A percentile compares a stretch with the other conserved stretches of the same genome.
These are phyloP conservation scores for Cochlearius cochlearius DNA, from an alignment of 2,113 vertebrate species.

Conservation along the genomic window DNA sequence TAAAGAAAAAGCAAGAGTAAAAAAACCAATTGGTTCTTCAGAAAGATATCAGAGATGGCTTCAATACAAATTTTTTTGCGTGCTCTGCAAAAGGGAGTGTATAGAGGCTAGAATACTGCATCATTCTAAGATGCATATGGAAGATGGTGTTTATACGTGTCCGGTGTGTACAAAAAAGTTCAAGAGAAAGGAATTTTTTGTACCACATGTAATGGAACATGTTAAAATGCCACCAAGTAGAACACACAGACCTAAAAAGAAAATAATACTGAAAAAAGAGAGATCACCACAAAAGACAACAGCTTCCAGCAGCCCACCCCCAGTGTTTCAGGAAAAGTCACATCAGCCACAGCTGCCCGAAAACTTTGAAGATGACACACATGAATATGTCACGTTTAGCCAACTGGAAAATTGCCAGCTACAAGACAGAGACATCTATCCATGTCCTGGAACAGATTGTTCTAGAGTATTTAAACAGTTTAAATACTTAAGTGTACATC, in stretches of 20 bases:
- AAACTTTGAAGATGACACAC: slow-evolving; percentile 77
- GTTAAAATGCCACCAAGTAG: slow-evolving; percentile 81
- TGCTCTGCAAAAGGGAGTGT: slow-evolving; percentile 88
- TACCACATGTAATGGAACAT: slow-evolving; percentile 89
- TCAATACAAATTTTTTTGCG: slow-evolving; percentile 88
- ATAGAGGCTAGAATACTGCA: slow-evolving; percentile 87
- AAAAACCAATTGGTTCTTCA: slow-evolving; percentile 77
- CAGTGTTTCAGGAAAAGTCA: slow-evolving; percentile 52
- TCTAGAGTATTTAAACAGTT: slow-evolving; percentile 90
- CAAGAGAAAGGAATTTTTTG: slow-evolving; percentile 85
- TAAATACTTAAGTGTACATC: slow-evolving; percentile 92
- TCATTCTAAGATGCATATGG: slow-evolving; percentile 92
- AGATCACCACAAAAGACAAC: slow-evolving; percentile 55
- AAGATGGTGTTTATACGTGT: slow-evolving; percentile 85
- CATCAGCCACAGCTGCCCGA: slow-evolving; percentile 61
- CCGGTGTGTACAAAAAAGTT: slow-evolving; percentile 90
- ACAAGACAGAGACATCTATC: slow-evolving; percentile 91
- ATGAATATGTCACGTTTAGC: slow-evolving; percentile 88
- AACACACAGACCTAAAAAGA: slow-evolving; percentile 72
- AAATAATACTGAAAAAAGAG: slow-evolving; percentile 73
- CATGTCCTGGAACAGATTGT: slow-evolving; percentile 90
- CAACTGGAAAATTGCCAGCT: slow-evolving; percentile 85
- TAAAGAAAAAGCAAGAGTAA: slow-evolving; percentile 74
- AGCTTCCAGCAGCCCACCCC: slow-evolving; percentile 57
- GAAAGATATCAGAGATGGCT: slow-evolving; percentile 83